Evolutionary conservation across 2,797 vertebrate species (phyloP), one percentile per base, ranked within the genome.

Genomic region (Sphenodon punctatus): DNA sequence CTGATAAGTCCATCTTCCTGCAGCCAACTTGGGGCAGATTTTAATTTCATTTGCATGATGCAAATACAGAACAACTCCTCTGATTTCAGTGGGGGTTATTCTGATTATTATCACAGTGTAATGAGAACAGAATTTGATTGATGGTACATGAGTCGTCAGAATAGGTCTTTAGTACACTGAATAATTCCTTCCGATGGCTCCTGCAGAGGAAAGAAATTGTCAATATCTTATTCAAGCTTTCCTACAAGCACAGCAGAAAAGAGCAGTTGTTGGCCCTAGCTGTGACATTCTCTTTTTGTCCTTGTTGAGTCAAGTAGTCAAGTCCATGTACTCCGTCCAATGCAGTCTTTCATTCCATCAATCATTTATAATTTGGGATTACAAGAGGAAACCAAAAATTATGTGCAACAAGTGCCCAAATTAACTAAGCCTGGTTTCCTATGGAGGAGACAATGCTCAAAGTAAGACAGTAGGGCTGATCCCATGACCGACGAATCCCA

Each of bases 191-290:
- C 23, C 70, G 78, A 61, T 27, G 10, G 7, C 2, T 55, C 68
- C 15, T 13, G 70, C 4, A 4, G 1, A 2, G 15, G 8, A 80
- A 14, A 51, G 69, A 42, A 9, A 45, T 4, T 59, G 3, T 5
- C 6, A 55, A 30, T 49, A 60, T 39, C 5, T 1, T 1, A 0
- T 4, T n/a, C 34, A 41, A 43, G 22, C 4, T 80, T 39, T 8
- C 7, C 66, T 4, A 64, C 23, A 27, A 13, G 14, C 3, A 56
- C 8, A 6, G 6, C n/a, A 80, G 74, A 19, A 36, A 11, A 16
- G 4, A 58, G n/a, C 61, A 34, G 17, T 13, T 48, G 3, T 20
- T 32, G 56, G 19, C 20, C 32, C 32, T 34, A 34, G 34, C 10
- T 11, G 16, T 30, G 32, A 55, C 32, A 22, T 22, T 32, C 22